Base-by-base conservation (phyloP, 2,888 invertebrate genomes). In the Caenorhabditis angaria region DNA sequence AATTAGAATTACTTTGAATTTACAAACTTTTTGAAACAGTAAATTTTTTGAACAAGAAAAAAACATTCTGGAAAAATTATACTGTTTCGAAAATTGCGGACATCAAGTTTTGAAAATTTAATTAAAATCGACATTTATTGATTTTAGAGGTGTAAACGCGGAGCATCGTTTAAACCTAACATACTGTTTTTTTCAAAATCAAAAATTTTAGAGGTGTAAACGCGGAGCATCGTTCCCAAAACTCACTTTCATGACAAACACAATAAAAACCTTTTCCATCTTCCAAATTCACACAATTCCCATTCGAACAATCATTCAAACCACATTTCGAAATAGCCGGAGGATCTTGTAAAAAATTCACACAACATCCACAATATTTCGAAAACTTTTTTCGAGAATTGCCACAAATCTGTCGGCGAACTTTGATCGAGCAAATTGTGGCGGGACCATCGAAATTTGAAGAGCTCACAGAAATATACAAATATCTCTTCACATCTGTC, bases 221-320 rank as follows among this genome's bases (percentile, higher is more conserved):
- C n/a, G n/a, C n/a, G n/a, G n/a, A n/a, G n/a, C n/a, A n/a, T 32
- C 32, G 6, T 10, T 29, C 22, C 47, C n/a, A 27, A n/a, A 18
- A 56, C 65, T 54, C 24, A 70, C 70, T 35, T 14, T 54, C 50
- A 24, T 70, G 65, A 41, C 70, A 70, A 41, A 18, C 2, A 47
- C 70, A 70, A 0, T 24, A 20, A 41, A 35, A 65, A 1, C 22
- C 24, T 41, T 41, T 41, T 27, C 69, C 69, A 22, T 51, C 32
- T 14, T 5, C 1, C 8, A 48, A 29, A 24, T 53, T n/a, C 5
- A 53, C 18, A 25, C 69, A 69, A 10, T 14, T 41, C 27, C 70
- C 70, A 27, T 70, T 70, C 35, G 56, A 51, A 28, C 70, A 70
- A 12, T 57, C 53, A 28, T 70, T 57, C 27, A 70, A 6, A 22